A percentile compares a stretch with the other conserved stretches of the same genome.
Conservation (phyloP, 2,113 vertebrate species). For the Sinocyclocheilus grahami region DNA sequence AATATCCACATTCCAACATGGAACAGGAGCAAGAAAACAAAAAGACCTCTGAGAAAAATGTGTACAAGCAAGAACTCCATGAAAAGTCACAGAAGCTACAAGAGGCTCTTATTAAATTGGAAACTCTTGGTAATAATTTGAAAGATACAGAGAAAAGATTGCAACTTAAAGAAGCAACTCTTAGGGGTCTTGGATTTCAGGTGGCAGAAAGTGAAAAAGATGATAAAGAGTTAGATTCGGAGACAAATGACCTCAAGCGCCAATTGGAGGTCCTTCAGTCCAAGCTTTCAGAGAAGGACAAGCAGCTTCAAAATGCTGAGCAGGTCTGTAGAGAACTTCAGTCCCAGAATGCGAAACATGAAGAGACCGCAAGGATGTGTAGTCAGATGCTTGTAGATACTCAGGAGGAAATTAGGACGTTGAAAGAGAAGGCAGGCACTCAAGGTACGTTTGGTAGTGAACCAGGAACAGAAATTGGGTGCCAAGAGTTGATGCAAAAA, state of each 20-base stretch:
- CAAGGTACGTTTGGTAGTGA: constrained; percentile 44
- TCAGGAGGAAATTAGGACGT: constrained; percentile 63
- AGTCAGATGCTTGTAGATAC: constrained; percentile 61
- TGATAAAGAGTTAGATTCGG: constrained; percentile 56
- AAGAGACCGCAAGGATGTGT: constrained; percentile 60
- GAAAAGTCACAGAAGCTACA: constrained; percentile 76
- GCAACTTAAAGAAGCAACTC: constrained; percentile 78
- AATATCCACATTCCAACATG: constrained; percentile 65
- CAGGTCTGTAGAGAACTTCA: constrained; percentile 64
- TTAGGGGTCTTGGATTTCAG: constrained; percentile 77
- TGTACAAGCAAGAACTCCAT: constrained; percentile 75
- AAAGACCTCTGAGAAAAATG: constrained; percentile 70
- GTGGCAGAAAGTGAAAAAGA: constrained; percentile 61
- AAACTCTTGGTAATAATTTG: constrained; percentile 72
- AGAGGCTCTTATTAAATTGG: constrained; percentile 74
- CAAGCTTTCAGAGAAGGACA: constrained; percentile 66
- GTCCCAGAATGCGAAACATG: constrained; percentile 65
- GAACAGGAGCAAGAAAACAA: constrained; percentile 70
- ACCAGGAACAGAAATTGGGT: constrained; percentile 47
- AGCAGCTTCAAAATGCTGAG: constrained; percentile 61
- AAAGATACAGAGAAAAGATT: constrained; percentile 79
- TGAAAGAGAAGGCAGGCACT: constrained; percentile 57
- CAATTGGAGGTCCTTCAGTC: constrained; percentile 66
- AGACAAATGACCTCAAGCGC: constrained; percentile 65
- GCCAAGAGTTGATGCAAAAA: constrained; percentile 48